A percentile compares a stretch with the other conserved stretches of the same genome.
Conservation (phyloP, 2,888 invertebrate genomes). For the Unio delphinus region DNA sequence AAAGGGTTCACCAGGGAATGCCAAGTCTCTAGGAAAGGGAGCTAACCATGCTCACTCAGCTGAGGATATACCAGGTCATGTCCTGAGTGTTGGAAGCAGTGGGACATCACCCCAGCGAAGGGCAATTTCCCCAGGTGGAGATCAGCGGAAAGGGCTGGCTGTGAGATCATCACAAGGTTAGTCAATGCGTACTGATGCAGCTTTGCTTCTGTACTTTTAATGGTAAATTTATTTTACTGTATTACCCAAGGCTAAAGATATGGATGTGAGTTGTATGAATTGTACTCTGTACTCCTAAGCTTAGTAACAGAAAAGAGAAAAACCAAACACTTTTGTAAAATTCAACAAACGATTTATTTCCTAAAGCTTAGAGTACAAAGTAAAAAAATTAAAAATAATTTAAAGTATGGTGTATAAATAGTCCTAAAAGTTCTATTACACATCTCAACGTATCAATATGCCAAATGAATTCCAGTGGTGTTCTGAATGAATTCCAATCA, state of each 20-base stretch:
- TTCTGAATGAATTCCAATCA: too few species aligned
- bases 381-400: too few species aligned
- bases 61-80: constrained; percentile 53
- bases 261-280: neutral
- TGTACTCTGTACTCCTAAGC: neutral
- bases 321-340: too few species aligned
- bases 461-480: too few species aligned
- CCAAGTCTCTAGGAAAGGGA: constrained; percentile 46
- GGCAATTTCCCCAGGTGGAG: constrained; percentile 44
- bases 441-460: too few species aligned
- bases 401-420: too few species aligned
- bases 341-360: too few species aligned
- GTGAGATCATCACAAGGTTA: constrained; percentile 28
- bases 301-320: too few species aligned
- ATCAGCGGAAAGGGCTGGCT: constrained; percentile 34
- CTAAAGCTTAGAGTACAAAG: too few species aligned
- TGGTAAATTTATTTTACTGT: neutral
- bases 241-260: neutral
- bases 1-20: constrained; percentile 47
- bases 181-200: constrained; percentile 1
- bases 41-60: constrained; percentile 50
- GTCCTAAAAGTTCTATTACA: too few species aligned
- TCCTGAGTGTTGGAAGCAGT: constrained; percentile 35
- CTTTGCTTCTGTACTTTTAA: too few species aligned
- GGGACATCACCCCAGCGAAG: constrained; percentile 34